phyloP scores from a whole-genome alignment of 2,888 invertebrate species.

The Drosophila anomalata region DNA sequence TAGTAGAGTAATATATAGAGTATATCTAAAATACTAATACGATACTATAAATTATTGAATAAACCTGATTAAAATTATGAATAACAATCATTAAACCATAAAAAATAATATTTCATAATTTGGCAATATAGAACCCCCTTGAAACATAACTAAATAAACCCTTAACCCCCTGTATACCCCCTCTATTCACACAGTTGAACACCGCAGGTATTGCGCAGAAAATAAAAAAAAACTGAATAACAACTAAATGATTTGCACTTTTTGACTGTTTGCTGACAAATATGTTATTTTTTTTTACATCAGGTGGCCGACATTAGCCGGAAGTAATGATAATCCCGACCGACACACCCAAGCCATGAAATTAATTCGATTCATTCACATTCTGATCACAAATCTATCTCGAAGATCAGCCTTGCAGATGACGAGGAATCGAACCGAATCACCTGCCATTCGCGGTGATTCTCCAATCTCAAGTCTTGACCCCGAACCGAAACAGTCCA shows the following conservation, averaged over 20 bases:
- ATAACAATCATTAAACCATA: too few species aligned
- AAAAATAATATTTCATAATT: too few species aligned
- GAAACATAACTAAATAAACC: too few species aligned
- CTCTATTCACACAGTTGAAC: too few species aligned
- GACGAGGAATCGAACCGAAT: constrained; percentile 17
- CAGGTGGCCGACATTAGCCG: constrained; percentile 2
- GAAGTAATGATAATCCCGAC: constrained; percentile 23
- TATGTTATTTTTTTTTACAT: not conserved
- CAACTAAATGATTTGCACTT: not conserved
- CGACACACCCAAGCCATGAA: not conserved
- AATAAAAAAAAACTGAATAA: constrained; percentile 7
- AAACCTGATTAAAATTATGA: too few species aligned
- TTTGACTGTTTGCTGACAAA: not conserved
- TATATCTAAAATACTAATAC: too few species aligned
- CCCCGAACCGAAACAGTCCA: not conserved
- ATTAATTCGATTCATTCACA: constrained; percentile 11
- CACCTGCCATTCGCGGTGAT: constrained; percentile 23
- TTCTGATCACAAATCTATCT: constrained; percentile 8
- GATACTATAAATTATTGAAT: too few species aligned
- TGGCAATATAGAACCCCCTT: too few species aligned
- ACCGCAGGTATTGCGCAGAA: not conserved
- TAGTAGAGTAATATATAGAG: too few species aligned
- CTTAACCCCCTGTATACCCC: too few species aligned
- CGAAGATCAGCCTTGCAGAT: constrained; percentile 35
- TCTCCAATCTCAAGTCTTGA: constrained; percentile 4